These are phyloP conservation scores for Dasypolia templi DNA, from an alignment of 2,888 invertebrate genomes.

Conservation along the genomic window DNA sequence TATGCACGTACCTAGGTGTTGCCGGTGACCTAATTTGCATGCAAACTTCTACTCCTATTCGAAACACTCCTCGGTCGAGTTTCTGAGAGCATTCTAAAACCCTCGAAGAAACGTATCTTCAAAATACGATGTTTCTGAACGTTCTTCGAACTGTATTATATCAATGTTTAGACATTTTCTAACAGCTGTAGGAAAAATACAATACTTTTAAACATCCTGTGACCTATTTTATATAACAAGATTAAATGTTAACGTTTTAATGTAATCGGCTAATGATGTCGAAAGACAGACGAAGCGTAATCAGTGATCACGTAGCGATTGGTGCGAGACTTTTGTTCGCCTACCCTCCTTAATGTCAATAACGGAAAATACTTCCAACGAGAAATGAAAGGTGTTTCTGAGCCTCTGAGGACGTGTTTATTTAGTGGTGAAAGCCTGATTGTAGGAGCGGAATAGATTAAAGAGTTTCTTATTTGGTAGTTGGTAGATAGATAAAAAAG, in stretches of 20 bases:
- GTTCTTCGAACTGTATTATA: slow-evolving; percentile 3
- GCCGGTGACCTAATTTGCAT: slow-evolving; percentile 21
- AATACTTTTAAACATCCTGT: no score
- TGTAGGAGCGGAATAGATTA: no score
- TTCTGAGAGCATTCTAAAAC: slow-evolving; percentile 4
- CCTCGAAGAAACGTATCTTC: slow-evolving; percentile 1
- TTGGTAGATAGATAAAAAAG: no score
- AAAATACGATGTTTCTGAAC: neutral
- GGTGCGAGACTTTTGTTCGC: neutral
- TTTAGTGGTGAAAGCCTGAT: no score
- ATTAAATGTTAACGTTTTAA: slow-evolving; percentile 6
- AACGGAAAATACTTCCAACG: no score
- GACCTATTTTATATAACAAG: neutral
- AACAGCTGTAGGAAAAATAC: neutral
- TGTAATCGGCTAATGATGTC: slow-evolving; percentile 19
- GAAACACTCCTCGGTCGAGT: neutral
- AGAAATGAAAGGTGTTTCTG: no score
- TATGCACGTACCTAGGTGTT: no score
- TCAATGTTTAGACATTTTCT: neutral
- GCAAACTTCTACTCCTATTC: slow-evolving; percentile 11
- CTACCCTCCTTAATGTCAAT: slow-evolving; percentile 14
- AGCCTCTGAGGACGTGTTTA: no score
- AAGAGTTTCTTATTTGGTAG: no score
- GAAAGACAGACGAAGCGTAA: slow-evolving; percentile 16
- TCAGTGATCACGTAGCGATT: slow-evolving; percentile 41